A percentile compares a stretch with the other conserved stretches of the same genome.
These are phyloP conservation scores for Nannospalax galili DNA, from an alignment of 2,113 vertebrate genomes.

Conservation along the genomic window DNA sequence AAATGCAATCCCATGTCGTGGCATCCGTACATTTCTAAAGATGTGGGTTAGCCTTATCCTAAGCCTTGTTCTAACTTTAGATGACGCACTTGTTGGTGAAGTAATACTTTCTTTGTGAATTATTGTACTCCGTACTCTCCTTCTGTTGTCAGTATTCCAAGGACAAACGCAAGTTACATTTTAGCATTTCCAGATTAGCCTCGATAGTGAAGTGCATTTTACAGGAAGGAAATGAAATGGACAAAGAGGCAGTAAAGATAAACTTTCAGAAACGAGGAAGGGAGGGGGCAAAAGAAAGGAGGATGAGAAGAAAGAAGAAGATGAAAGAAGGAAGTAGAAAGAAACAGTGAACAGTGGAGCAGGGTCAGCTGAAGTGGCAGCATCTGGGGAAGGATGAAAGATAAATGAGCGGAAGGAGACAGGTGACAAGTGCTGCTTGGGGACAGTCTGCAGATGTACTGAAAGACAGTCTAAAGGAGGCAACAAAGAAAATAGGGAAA, in stretches of 20 bases:
- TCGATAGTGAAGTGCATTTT: not conserved
- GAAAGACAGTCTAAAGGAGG: conserved; percentile 21
- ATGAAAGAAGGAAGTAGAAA: conserved; percentile 5
- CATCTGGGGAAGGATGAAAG: conserved; percentile 39
- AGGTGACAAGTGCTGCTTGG: not conserved
- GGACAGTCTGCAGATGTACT: conserved; percentile 54
- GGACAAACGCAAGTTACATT: not conserved
- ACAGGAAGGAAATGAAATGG: not conserved
- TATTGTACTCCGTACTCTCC: not conserved
- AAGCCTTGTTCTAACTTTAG: not conserved
- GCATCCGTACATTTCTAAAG: not conserved
- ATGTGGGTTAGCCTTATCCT: not conserved
- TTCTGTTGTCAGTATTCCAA: not conserved
- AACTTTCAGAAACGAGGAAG: not conserved
- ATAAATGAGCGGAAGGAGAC: not conserved
- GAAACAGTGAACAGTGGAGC: not conserved
- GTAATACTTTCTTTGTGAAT: conserved; percentile 2
- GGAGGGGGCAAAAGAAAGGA: not conserved
- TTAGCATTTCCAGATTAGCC: not conserved
- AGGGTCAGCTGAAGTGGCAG: not conserved
- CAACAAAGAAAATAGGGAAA: not conserved
- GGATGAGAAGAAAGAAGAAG: not conserved
- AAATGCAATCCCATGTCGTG: not conserved
- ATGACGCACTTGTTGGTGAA: not conserved
- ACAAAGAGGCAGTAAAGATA: not conserved